Base-by-base conservation (phyloP, 2,888 invertebrate species). In the Drosophila robusta region DNA sequence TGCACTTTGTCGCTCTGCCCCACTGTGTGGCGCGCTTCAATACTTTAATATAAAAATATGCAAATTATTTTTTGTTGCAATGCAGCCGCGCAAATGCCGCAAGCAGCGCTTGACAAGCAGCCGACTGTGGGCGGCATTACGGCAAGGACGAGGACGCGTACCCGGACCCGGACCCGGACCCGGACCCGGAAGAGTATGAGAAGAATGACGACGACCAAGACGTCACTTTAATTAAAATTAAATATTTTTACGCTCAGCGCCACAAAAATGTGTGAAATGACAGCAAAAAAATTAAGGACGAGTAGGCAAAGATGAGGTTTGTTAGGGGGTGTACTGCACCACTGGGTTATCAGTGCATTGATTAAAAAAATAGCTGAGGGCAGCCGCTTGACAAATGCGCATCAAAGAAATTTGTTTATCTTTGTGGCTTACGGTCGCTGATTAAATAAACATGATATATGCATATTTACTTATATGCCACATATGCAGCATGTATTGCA, bases 11-110 rank as follows among this genome's bases (percentile, higher is more conserved):
- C 70, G 70, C 54, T 78, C 75, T 83, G 75, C 57, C 70, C 70
- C 85, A 72, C 75, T 72, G 85, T 72, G 74, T 56, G 63, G 18
- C 67, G 64, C 62, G 68, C 77, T 72, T 71, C 74, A 81, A 79
- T 84, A 84, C 84, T 84, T 85, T 84, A 72, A 70, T 62, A 87
- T 70, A 77, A 87, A 79, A 85, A 85, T 78, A 78, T 78, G 78
- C 78, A 78, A 75, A 78, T 78, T 78, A 78, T 78, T 66, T 69
- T 55, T 70, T 68, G 56, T 71, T 69, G 62, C 60, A 64, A 52
- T 60, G 70, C 60, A 61, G 64, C 44, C 60, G 52, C 46, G 61
- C 55, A 52, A 65, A 66, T 60, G 70, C 70, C 75, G 26, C 57
- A 58, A 52, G 66, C 66, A 47, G 7, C 60, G 58, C 60, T 51